Evolutionary conservation across 2,797 vertebrate genomes (phyloP).

Genomic region (Emydoidea blandingii): DNA sequence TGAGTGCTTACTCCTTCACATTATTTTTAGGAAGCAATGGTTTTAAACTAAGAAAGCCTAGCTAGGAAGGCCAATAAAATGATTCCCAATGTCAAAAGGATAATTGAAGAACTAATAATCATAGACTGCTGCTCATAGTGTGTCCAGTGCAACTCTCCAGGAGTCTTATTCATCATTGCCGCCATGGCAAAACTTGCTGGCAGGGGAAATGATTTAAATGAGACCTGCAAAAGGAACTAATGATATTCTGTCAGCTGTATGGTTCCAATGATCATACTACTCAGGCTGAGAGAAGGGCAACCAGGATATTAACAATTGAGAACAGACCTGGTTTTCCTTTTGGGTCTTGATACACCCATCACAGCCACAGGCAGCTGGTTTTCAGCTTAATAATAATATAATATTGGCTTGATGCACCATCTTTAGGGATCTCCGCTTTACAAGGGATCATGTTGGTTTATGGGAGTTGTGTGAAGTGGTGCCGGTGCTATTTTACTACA

Average conservation of each 20-base stretch:
- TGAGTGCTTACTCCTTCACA: neutral
- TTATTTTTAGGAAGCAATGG: neutral
- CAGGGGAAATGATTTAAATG: constrained; percentile 30
- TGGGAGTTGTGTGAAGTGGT: neutral
- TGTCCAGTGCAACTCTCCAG: neutral
- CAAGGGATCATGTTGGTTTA: neutral
- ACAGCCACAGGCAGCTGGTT: neutral
- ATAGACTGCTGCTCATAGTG: neutral
- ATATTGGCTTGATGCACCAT: neutral
- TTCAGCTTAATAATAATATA: neutral
- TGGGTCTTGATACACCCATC: neutral
- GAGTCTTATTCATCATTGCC: neutral
- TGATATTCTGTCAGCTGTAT: neutral
- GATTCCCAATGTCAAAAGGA: constrained; percentile 15
- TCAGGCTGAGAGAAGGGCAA: neutral
- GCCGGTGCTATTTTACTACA: neutral
- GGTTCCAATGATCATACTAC: neutral
- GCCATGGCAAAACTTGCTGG: neutral
- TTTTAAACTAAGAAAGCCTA: constrained; percentile 1
- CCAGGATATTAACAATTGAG: rapidly evolving
- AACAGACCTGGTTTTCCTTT: neutral
- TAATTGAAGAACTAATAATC: constrained; percentile 41
- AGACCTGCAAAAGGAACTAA: constrained; percentile 52
- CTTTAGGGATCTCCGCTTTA: neutral
- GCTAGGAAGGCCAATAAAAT: neutral